Evolutionary conservation across 2,113 vertebrate genomes (phyloP).

Genomic region (Tragelaphus imberbis): DNA sequence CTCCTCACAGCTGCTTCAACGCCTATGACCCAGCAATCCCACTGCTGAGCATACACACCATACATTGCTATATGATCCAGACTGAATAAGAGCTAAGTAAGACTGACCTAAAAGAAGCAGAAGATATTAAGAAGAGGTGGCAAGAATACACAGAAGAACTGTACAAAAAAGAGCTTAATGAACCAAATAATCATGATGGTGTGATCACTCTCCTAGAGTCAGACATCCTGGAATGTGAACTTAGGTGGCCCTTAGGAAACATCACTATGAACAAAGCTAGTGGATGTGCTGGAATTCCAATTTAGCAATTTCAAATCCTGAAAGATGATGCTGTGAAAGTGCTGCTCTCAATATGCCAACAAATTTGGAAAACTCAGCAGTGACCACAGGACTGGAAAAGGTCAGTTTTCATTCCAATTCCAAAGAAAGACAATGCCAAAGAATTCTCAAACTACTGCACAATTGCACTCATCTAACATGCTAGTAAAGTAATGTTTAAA

Average conservation of each 20-base stretch:
- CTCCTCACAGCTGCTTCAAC: rapidly evolving
- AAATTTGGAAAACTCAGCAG: background rate
- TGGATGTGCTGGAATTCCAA: background rate
- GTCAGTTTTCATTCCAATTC: background rate
- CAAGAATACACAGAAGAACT: background rate
- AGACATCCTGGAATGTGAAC: background rate
- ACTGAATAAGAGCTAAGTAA: background rate
- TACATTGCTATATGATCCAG: background rate
- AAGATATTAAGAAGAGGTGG: background rate
- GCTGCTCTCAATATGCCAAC: background rate
- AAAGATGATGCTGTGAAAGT: background rate
- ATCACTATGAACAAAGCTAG: background rate
- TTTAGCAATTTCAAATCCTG: background rate
- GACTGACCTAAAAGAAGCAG: background rate
- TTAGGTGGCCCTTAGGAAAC: background rate
- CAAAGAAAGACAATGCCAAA: background rate
- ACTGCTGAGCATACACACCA: background rate
- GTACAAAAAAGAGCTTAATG: background rate
- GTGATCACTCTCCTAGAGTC: background rate
- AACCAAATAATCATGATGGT: background rate
- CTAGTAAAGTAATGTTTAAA: background rate
- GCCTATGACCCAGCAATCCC: background rate
- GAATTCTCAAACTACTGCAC: background rate
- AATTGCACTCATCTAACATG: background rate
- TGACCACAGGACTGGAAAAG: background rate